Percentiles rank a stretch among this genome's conserved stretches.
phyloP scores from a whole-genome alignment of 2,797 vertebrate genomes.

The Rachycentron canadum region DNA sequence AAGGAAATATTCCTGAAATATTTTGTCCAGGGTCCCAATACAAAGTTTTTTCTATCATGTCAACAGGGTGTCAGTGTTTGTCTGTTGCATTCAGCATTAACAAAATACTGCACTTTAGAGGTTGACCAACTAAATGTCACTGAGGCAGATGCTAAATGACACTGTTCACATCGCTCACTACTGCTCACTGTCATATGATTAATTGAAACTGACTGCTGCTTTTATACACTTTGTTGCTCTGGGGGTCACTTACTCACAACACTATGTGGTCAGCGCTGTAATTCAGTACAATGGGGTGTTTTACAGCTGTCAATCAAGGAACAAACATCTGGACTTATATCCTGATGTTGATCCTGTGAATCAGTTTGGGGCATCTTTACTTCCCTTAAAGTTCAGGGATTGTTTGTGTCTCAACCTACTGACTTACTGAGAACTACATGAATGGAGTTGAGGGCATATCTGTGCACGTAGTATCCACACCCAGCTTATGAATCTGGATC shows the following conservation, averaged over 20 bases:
- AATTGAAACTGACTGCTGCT: background rate
- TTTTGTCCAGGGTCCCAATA: too few species aligned
- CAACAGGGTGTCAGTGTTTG: background rate
- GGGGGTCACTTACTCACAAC: background rate
- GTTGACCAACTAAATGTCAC: background rate
- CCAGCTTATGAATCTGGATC: too few species aligned
- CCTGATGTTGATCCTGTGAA: background rate
- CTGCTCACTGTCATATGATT: conserved; percentile 3
- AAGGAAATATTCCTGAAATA: too few species aligned
- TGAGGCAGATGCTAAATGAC: background rate
- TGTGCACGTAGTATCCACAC: too few species aligned
- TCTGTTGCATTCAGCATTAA: background rate
- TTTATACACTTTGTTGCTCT: background rate
- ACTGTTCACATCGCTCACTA: background rate
- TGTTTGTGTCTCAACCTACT: background rate
- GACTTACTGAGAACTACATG: too few species aligned
- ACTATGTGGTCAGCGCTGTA: background rate
- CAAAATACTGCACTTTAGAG: background rate
- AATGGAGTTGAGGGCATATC: too few species aligned
- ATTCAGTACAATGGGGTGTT: background rate
- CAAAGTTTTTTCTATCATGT: background rate
- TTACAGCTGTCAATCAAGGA: background rate
- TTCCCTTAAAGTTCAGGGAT: background rate
- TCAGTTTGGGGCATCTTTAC: background rate
- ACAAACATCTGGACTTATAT: background rate